Evolutionary conservation across 1,140 invertebrate genomes (phyloP).

Genomic region (Idris sp.): DNA sequence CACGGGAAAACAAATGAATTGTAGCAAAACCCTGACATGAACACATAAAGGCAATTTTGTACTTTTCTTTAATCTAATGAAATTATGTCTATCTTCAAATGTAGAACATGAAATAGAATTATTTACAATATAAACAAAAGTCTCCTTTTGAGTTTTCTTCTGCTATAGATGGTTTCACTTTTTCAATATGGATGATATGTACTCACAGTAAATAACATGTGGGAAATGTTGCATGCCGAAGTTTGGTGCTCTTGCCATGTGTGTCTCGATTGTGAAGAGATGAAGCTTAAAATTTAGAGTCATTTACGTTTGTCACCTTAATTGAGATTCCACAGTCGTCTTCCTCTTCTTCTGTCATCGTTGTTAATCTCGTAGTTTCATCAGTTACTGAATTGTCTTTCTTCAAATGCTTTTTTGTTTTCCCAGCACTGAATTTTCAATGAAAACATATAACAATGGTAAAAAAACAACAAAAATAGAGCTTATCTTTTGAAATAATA

Average conservation of each 20-base stretch:
- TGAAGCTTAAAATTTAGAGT: conserved; percentile 75
- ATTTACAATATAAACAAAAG: too few species aligned
- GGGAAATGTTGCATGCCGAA: conserved; percentile 73
- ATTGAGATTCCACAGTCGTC: conserved; percentile 81
- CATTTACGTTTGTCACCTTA: conserved; percentile 79
- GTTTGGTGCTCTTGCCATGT: conserved; percentile 74
- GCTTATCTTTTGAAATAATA: too few species aligned
- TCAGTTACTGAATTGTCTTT: conserved; percentile 71
- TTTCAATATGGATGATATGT: conserved; percentile 60
- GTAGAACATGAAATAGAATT: too few species aligned
- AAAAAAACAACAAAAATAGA: conserved; percentile 5
- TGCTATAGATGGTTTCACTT: conserved; percentile 22
- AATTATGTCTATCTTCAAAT: too few species aligned
- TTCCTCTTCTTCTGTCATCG: conserved; percentile 79
- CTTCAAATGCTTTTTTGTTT: conserved; percentile 72
- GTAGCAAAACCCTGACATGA: too few species aligned
- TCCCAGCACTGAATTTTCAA: conserved; percentile 73
- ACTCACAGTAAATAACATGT: conserved; percentile 73
- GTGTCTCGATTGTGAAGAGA: conserved; percentile 68
- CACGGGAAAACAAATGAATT: too few species aligned
- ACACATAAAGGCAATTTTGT: too few species aligned
- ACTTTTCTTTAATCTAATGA: too few species aligned
- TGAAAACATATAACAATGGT: too few species aligned
- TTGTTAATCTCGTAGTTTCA: conserved; percentile 74
- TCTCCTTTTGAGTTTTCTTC: too few species aligned